Conservation (phyloP, 2,888 invertebrate genomes). For the Rhaphigaster nebulosa region DNA sequence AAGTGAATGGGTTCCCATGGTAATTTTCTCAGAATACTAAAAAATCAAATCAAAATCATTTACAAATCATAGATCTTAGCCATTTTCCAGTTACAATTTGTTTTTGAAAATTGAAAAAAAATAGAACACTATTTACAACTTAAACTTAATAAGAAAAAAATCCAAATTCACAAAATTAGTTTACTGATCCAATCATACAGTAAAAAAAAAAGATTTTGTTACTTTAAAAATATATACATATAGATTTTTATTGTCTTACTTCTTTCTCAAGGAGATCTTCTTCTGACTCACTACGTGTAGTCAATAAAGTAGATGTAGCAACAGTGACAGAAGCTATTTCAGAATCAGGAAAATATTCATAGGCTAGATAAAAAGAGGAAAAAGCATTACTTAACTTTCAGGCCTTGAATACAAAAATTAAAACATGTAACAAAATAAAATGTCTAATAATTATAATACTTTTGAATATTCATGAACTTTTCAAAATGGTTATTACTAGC, state of each 20-base stretch:
- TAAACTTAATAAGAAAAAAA: too few species aligned
- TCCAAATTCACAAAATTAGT: background rate
- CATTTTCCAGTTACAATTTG: too few species aligned
- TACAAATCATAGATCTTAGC: too few species aligned
- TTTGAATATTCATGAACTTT: conserved; percentile 39
- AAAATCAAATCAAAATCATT: too few species aligned
- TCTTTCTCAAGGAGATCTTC: conserved; percentile 77
- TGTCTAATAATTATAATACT: background rate
- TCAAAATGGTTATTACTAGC: background rate
- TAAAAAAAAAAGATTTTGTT: background rate
- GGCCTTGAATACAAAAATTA: background rate
- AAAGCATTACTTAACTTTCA: background rate
- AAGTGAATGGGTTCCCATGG: too few species aligned
- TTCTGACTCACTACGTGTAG: conserved; percentile 79
- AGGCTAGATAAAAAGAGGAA: conserved; percentile 76
- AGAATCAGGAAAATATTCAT: conserved; percentile 91
- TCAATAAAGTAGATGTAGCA: conserved; percentile 70
- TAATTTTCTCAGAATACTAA: too few species aligned
- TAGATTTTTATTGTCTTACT: conserved; percentile 51
- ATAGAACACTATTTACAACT: too few species aligned
- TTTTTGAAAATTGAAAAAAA: too few species aligned
- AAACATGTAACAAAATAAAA: conserved; percentile 42
- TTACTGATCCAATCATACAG: conserved; percentile 52
- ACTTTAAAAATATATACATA: background rate
- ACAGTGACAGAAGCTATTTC: conserved; percentile 77